Evolutionary conservation across 2,113 vertebrate species (phyloP).

Genomic region (Aythya baeri): DNA sequence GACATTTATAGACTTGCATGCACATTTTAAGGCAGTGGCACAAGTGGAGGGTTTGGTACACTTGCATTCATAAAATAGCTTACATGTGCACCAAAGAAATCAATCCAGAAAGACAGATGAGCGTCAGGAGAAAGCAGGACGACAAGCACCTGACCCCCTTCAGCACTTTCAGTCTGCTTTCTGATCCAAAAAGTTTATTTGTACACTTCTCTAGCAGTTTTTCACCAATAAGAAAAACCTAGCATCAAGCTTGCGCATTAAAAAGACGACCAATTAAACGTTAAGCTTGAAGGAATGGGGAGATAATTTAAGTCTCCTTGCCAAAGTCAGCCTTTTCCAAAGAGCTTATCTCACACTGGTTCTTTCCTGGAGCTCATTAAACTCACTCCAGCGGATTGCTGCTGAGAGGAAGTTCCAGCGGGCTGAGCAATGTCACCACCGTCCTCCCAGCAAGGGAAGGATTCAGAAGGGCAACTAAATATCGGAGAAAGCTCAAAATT

Average conservation of each 20-base stretch:
- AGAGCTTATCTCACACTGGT: not conserved
- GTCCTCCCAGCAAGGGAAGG: not conserved
- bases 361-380: conserved; percentile 43
- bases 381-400: not conserved
- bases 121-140: not conserved
- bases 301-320: not conserved
- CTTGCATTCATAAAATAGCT: not conserved
- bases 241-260: not conserved
- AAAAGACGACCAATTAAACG: not conserved
- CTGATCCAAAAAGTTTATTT: not conserved
- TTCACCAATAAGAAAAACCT: not conserved
- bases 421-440: not conserved
- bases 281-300: not conserved
- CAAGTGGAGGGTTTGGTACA: not conserved
- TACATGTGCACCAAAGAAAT: not conserved
- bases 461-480: not conserved
- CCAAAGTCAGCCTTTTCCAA: not conserved
- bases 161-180: not conserved
- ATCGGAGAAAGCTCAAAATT: not conserved
- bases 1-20: not conserved
- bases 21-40: not conserved
- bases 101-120: not conserved
- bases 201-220: not conserved
- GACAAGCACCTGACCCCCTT: not conserved
- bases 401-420: conserved; percentile 16